Evolutionary conservation across 2,113 vertebrate genomes (phyloP).

Genomic region (Charina bottae): DNA sequence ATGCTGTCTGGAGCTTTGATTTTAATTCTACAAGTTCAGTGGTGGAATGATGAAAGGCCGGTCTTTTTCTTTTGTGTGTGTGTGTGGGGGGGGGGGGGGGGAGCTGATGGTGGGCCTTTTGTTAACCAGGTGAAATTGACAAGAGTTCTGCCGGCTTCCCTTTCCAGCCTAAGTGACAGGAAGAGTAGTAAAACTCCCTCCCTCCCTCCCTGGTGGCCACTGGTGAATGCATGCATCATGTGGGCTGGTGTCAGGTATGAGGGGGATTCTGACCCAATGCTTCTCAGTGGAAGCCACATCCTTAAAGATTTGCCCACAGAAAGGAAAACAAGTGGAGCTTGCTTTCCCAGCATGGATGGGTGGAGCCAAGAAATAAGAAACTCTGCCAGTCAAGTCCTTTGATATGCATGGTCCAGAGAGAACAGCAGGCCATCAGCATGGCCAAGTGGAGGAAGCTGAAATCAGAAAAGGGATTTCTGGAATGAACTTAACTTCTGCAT

Average conservation of each 20-base stretch:
- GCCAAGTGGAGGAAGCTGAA: background rate
- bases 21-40: background rate
- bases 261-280: background rate
- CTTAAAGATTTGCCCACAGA: background rate
- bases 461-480: background rate
- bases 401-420: background rate
- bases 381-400: background rate
- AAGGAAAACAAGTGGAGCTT: background rate
- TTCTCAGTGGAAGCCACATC: background rate
- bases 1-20: background rate
- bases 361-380: background rate
- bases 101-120: background rate
- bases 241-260: background rate
- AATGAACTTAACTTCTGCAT: background rate
- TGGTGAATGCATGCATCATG: too few relatives aligned
- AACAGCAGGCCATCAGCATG: background rate
- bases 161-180: background rate
- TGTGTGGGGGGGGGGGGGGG: background rate
- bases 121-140: background rate
- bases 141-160: background rate
- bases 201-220: background rate
- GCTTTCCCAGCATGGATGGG: background rate
- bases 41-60: background rate
- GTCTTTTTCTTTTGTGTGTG: background rate
- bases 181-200: background rate